Percentiles rank a stretch among this genome's conserved stretches.
Evolutionary conservation across 1,140 invertebrate species (phyloP).

Genomic region (Epicauta chinensis): DNA sequence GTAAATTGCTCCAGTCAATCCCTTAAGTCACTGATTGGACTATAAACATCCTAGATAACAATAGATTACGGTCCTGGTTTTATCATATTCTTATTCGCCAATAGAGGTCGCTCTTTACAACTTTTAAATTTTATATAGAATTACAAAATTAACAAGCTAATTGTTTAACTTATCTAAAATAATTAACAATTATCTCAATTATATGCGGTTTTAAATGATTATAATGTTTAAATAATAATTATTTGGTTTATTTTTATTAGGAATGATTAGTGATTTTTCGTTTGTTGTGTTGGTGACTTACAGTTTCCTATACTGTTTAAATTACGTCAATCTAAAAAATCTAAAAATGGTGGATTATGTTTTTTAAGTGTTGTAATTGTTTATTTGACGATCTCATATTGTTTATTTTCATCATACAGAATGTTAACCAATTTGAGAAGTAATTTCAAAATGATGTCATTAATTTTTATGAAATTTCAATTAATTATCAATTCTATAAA

Average conservation of each 20-base stretch:
- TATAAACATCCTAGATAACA: too few species aligned
- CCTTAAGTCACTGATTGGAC: too few species aligned
- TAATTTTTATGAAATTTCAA: background rate
- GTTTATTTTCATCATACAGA: conserved; percentile 11
- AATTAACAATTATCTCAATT: too few species aligned
- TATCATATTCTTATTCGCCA: too few species aligned
- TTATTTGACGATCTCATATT: conserved; percentile 10
- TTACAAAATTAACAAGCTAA: too few species aligned
- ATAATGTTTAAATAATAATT: too few species aligned
- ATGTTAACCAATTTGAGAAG: conserved; percentile 6
- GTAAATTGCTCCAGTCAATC: too few species aligned
- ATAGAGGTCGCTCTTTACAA: too few species aligned
- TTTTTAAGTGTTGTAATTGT: conserved; percentile 14
- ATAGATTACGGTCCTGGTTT: too few species aligned
- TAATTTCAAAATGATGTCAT: conserved; percentile 3
- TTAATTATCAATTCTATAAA: conserved; percentile 6
- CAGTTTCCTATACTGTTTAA: conserved; percentile 6
- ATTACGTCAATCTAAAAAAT: conserved; percentile 16
- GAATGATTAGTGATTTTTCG: background rate
- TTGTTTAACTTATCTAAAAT: too few species aligned
- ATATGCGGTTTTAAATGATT: too few species aligned
- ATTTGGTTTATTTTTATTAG: background rate
- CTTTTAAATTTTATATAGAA: too few species aligned
- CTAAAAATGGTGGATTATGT: conserved; percentile 18
- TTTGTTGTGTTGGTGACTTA: background rate